Conservation (phyloP, 2,888 invertebrate genomes). For the Ischnus inquisitorius region DNA sequence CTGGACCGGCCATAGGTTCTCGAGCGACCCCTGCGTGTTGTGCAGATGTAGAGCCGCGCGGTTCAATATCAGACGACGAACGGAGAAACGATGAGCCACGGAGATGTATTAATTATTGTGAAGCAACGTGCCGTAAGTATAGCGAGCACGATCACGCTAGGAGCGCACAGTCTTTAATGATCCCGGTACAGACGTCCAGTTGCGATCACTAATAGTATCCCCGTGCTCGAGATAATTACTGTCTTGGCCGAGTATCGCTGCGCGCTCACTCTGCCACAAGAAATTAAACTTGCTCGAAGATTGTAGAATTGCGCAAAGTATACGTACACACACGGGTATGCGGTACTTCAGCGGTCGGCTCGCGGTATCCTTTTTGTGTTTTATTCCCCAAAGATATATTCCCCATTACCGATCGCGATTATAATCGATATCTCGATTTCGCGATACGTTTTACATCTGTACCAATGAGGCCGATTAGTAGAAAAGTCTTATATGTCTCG, state of each 20-base stretch:
- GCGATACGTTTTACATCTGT: no score
- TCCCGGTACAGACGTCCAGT: conserved; percentile 74
- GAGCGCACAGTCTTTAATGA: conserved; percentile 50
- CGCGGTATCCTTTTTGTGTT: no score
- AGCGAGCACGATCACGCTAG: conserved; percentile 41
- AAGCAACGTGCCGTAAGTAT: conserved; percentile 75
- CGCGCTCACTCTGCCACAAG: conserved; percentile 31
- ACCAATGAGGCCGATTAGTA: no score
- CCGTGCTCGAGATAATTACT: conserved; percentile 79
- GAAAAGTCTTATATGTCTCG: no score
- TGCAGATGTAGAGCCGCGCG: conserved; percentile 5
- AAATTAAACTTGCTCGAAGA: conserved; percentile 72
- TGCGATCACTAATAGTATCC: conserved; percentile 79
- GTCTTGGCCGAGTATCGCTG: conserved; percentile 70
- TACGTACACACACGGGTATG: conserved; percentile 41
- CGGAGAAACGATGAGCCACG: conserved; percentile 35
- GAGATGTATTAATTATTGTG: conserved; percentile 78
- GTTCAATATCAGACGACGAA: conserved; percentile 28
- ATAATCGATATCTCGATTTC: no score
- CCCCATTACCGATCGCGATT: no score
- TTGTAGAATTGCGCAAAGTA: no score
- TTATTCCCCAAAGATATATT: no score
- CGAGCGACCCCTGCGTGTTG: background rate
- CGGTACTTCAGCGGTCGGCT: background rate
- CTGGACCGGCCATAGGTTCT: no score